These are phyloP conservation scores for Python bivittatus DNA, from an alignment of 2,113 vertebrate species.

Conservation along the genomic window DNA sequence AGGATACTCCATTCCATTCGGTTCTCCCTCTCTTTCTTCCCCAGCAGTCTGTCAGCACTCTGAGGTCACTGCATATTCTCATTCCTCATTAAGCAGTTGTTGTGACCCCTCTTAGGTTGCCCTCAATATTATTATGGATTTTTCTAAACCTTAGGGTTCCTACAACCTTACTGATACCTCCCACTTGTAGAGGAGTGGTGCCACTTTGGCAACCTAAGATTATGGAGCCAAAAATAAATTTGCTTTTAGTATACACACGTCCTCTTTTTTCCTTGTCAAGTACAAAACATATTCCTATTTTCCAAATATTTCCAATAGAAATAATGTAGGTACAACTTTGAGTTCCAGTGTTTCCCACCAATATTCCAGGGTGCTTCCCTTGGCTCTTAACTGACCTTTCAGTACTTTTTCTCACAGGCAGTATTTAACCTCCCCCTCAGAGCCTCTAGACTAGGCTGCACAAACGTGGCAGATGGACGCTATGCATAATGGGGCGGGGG, in stretches of 20 bases:
- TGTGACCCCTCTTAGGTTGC: not conserved
- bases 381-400: too few relatives aligned
- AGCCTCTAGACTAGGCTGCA: not conserved
- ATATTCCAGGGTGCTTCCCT: too few relatives aligned
- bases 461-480: not conserved
- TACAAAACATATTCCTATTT: not conserved
- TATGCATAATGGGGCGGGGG: not conserved
- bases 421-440: not conserved
- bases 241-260: not conserved
- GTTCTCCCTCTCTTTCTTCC: not conserved
- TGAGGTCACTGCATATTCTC: not conserved
- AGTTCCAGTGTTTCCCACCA: not conserved
- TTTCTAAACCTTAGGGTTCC: not conserved
- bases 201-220: not conserved
- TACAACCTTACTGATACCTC: not conserved
- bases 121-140: not conserved
- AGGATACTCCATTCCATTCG: not conserved
- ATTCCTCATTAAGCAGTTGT: not conserved
- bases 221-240: not conserved
- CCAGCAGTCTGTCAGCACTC: not conserved
- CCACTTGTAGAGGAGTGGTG: not conserved
- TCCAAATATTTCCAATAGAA: not conserved
- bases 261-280: not conserved
- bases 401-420: not conserved
- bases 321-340: not conserved